Percentiles rank a stretch among this genome's conserved stretches.
Evolutionary conservation across 2,113 vertebrate species (phyloP).

Genomic region (Pseudorasbora parva): DNA sequence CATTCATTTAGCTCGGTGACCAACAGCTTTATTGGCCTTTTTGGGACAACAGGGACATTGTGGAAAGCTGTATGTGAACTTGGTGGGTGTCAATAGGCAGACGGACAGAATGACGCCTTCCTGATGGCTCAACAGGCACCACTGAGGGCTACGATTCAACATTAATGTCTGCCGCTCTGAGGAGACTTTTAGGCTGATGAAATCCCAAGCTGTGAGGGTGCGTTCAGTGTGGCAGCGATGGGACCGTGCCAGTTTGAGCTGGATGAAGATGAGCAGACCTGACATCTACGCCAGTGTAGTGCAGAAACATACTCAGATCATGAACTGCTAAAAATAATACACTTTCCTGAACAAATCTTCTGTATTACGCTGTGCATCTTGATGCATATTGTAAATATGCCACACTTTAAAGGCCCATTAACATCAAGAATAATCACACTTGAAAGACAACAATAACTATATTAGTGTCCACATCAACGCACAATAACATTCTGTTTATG

Average conservation of each 20-base stretch:
- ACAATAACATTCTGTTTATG: too few species aligned
- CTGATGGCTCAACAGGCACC: background rate
- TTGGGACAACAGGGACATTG: slow-evolving; percentile 41
- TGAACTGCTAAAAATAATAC: background rate
- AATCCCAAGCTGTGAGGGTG: slow-evolving; percentile 20
- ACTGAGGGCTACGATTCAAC: slow-evolving; percentile 33
- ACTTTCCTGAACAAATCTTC: background rate
- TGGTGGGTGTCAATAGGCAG: slow-evolving; percentile 20
- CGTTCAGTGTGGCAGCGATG: background rate
- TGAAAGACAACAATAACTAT: too few species aligned
- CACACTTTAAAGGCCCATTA: background rate
- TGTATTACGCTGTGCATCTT: background rate
- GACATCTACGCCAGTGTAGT: background rate
- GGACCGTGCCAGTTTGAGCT: slow-evolving; percentile 18
- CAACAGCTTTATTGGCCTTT: slow-evolving; percentile 34
- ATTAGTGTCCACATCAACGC: too few species aligned
- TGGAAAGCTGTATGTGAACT: slow-evolving; percentile 21
- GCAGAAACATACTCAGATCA: background rate
- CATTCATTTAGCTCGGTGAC: slow-evolving; percentile 29
- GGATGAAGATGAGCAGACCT: slow-evolving; percentile 31
- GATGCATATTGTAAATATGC: background rate
- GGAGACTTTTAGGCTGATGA: slow-evolving; percentile 11
- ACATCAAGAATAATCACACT: too few species aligned
- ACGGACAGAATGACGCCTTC: slow-evolving; percentile 35
- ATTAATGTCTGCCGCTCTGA: slow-evolving; percentile 2